Evolutionary conservation across 1,140 invertebrate genomes (phyloP).

Genomic region (Callitettix versicolor): DNA sequence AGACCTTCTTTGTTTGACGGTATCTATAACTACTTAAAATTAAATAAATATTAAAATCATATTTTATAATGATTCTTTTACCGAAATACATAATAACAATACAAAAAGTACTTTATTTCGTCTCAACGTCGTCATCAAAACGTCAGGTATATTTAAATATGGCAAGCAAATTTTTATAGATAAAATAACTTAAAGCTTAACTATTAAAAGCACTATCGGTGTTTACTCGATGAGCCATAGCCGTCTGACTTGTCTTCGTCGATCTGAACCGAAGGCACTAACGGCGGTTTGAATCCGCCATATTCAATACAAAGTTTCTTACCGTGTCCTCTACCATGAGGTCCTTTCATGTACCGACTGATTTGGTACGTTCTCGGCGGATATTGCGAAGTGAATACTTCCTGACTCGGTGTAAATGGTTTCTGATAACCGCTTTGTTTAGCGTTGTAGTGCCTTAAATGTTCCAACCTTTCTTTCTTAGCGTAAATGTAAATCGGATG

Average conservation of each 20-base stretch:
- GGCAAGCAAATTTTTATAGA: no score
- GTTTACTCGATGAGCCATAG: no score
- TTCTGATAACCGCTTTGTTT: background rate
- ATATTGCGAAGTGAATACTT: constrained; percentile 20
- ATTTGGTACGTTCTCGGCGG: constrained; percentile 21
- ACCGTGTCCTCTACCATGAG: constrained; percentile 2
- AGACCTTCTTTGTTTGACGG: no score
- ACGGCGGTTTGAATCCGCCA: constrained; percentile 61
- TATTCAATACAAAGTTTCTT: constrained; percentile 55
- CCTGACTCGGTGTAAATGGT: constrained; percentile 24
- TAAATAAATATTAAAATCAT: no score
- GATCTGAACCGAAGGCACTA: constrained; percentile 68
- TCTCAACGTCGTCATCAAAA: no score
- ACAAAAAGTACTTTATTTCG: no score
- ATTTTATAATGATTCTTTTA: no score
- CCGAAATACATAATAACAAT: no score
- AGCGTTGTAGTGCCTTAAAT: background rate
- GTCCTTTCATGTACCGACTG: constrained; percentile 7
- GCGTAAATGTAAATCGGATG: constrained; percentile 16
- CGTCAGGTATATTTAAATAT: no score
- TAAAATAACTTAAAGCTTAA: no score
- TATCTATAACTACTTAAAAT: no score
- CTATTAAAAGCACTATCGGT: no score
- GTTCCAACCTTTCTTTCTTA: background rate
- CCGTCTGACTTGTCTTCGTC: constrained; percentile 38